Evolutionary conservation across 2,797 vertebrate genomes (phyloP), one percentile per base, ranked within the genome.

Genomic region (Poecilia gillii): DNA sequence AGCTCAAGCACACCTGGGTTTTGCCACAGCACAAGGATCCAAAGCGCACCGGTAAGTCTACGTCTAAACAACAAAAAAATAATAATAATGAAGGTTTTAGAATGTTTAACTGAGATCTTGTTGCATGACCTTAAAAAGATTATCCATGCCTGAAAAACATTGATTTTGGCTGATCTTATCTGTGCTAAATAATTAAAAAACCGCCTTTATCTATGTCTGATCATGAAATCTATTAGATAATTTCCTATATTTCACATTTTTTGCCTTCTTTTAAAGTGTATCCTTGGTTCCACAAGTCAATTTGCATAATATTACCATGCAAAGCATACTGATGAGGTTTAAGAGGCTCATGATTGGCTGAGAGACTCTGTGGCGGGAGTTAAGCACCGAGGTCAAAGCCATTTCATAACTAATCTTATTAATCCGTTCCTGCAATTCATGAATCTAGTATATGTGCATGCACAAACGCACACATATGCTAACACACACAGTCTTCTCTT

Each of bases 341-440:
- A 55, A 82, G 81, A 77, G 84, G 79, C 82, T 87, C 75, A 49
- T 91, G 90, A 95, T 90, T 94, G 92, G 91, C 84, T 85, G 87
- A 83, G 85, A 81, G 79, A 84, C 87, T 86, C 81, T 12, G 3
- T 73, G 79, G 89, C 74, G 59, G 88, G 86, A 87, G 89, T 88
- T 92, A 80, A 94, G 91, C 84, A 88, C 75, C 3, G 47, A 77
- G 90, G 91, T 93, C 93, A 91, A 87, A 90, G 81, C 77, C 88
- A 93, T 93, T 93, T 92, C 84, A 90, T 91, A 82, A 88, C 72
- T 92, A 90, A 93, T 93, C 91, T 77, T 51, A 83, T 85, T 92
- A 92, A 95, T 94, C 85, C 91, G 76, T 84, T 86, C 72, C 68
- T 80, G 84, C 84, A 87, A 90, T 28, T 46, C 79, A 81, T 74